Conservation (phyloP, 2,888 invertebrate genomes). For the Acleris emargana region DNA sequence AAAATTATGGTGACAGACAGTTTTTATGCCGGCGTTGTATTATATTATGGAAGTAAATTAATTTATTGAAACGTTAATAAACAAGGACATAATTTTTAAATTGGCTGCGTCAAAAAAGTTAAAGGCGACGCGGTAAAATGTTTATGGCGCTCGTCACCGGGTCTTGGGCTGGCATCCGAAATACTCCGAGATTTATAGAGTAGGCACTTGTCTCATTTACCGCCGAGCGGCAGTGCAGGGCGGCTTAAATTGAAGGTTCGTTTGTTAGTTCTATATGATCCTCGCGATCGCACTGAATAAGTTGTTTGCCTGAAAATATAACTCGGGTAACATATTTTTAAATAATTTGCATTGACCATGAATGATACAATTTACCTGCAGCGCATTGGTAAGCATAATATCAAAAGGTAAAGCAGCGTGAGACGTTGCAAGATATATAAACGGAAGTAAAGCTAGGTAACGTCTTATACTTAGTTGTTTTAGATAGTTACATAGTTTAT, state of each 20-base stretch:
- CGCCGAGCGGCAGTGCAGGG: too few relatives aligned
- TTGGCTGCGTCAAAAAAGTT: slow-evolving; percentile 50
- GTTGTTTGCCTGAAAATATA: too few relatives aligned
- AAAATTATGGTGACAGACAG: slow-evolving; percentile 77
- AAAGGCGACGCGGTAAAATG: slow-evolving; percentile 45
- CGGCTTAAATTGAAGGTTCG: not conserved
- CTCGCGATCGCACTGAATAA: not conserved
- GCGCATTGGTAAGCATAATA: too few relatives aligned
- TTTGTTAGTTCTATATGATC: not conserved
- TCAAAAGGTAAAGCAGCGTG: too few relatives aligned
- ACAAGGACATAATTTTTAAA: slow-evolving; percentile 63
- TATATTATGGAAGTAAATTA: slow-evolving; percentile 72
- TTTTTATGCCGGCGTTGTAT: slow-evolving; percentile 72
- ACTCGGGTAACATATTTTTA: too few relatives aligned
- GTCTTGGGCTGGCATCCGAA: slow-evolving; percentile 17
- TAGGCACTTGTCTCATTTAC: slow-evolving; percentile 16
- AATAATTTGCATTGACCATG: too few relatives aligned
- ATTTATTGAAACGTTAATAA: slow-evolving; percentile 73
- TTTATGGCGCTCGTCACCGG: slow-evolving; percentile 42
- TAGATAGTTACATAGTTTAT: too few relatives aligned
- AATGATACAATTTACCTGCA: too few relatives aligned
- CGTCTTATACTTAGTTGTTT: too few relatives aligned
- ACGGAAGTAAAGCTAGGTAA: too few relatives aligned
- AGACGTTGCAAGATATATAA: too few relatives aligned
- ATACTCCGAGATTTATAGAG: slow-evolving; percentile 28